Conservation (phyloP, 1,140 invertebrate species). For the Cydia strobilella region DNA sequence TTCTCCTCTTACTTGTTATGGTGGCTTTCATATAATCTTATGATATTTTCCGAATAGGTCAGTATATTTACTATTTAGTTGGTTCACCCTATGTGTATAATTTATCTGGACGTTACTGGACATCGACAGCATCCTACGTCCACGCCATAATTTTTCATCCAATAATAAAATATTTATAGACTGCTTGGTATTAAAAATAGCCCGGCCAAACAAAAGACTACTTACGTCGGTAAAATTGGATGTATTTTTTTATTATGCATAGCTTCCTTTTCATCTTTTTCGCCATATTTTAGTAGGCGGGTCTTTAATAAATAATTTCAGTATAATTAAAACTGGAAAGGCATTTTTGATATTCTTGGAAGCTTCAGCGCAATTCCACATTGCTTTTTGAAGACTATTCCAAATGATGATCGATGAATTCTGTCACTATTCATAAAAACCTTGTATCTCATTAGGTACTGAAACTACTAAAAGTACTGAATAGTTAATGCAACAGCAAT, state of each 20-base stretch:
- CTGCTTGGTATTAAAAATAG: not conserved
- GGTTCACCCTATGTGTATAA: not conserved
- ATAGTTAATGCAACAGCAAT: no score
- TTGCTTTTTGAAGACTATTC: not conserved
- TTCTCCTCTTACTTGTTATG: not conserved
- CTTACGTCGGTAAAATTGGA: not conserved
- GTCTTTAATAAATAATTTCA: conserved; percentile 6
- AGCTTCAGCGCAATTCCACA: not conserved
- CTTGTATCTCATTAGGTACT: no score
- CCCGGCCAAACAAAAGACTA: not conserved
- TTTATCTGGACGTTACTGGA: not conserved
- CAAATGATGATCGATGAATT: no score
- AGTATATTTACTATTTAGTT: not conserved
- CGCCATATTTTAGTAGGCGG: not conserved
- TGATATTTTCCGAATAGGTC: not conserved
- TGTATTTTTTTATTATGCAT: not conserved
- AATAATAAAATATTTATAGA: conserved; percentile 25
- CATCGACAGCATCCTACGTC: not conserved
- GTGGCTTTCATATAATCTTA: not conserved
- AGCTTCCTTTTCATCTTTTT: conserved; percentile 7
- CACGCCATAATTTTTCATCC: not conserved
- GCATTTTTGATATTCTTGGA: not conserved
- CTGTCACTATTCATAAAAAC: no score
- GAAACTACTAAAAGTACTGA: no score
- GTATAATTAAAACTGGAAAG: not conserved